Conservation (phyloP, 2,888 invertebrate genomes). For the Tachina fera region DNA sequence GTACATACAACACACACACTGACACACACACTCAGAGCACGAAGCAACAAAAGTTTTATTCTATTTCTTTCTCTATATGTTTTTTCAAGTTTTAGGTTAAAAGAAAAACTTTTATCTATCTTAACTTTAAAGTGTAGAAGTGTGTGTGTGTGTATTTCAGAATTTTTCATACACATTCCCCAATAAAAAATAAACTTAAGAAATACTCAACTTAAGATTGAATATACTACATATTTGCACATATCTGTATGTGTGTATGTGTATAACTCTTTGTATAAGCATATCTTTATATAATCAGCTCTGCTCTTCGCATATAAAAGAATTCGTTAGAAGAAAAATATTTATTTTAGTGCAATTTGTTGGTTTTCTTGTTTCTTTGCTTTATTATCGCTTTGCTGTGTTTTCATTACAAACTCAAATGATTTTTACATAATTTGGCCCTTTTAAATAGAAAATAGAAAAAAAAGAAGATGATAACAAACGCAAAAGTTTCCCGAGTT, state of each 20-base stretch:
- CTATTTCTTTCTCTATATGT: neutral
- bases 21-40: neutral
- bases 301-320: constrained; percentile 8
- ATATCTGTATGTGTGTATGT: constrained; percentile 1
- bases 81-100: constrained; percentile 40
- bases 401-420: constrained; percentile 50
- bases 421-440: constrained; percentile 65
- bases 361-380: constrained; percentile 25
- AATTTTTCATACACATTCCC: constrained; percentile 39
- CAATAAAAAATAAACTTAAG: constrained; percentile 51
- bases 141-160: constrained; percentile 6
- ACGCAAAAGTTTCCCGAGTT: constrained; percentile 35
- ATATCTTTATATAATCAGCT: constrained; percentile 64
- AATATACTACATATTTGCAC: constrained; percentile 11
- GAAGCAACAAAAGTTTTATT: constrained; percentile 37
- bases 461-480: constrained; percentile 17
- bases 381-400: constrained; percentile 32
- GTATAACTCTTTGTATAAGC: constrained; percentile 1
- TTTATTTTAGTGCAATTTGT: constrained; percentile 55
- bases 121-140: neutral
- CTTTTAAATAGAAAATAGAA: constrained; percentile 49
- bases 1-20: constrained; percentile 20
- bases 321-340: constrained; percentile 49
- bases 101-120: constrained; percentile 47
- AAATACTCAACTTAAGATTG: constrained; percentile 44